A percentile compares a stretch with the other conserved stretches of the same genome.
These are phyloP conservation scores for Sisor rabdophorus DNA, from an alignment of 2,113 vertebrate species.

Conservation along the genomic window DNA sequence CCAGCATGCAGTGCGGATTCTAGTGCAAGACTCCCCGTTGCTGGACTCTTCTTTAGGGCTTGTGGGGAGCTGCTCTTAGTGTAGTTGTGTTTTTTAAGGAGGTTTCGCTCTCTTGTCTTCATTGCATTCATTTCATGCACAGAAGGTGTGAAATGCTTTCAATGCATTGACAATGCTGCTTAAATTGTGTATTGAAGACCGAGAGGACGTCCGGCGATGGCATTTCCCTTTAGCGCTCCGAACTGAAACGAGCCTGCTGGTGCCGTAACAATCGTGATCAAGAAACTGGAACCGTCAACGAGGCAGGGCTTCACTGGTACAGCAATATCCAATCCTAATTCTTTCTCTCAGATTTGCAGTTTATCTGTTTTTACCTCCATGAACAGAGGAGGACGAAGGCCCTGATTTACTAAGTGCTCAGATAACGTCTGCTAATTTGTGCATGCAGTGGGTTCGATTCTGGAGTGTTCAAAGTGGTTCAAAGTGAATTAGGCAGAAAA, in stretches of 20 bases:
- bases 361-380: constrained; percentile 60
- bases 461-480: background rate
- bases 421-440: no score
- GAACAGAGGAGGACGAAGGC: constrained; percentile 37
- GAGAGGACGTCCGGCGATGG: constrained; percentile 67
- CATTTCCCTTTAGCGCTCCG: constrained; percentile 7
- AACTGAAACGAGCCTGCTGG: background rate
- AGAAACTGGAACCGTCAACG: constrained; percentile 8
- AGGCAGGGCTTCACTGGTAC: constrained; percentile 55
- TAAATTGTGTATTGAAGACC: constrained; percentile 50
- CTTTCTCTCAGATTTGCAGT: background rate
- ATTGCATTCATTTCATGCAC: constrained; percentile 63
- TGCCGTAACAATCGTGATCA: background rate
- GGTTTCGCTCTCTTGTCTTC: background rate
- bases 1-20: constrained; percentile 32
- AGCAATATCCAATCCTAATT: constrained; percentile 63
- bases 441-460: background rate
- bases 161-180: constrained; percentile 68
- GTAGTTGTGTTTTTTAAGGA: constrained; percentile 3
- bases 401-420: constrained; percentile 13
- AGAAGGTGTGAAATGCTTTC: constrained; percentile 54
- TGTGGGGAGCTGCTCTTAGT: constrained; percentile 19
- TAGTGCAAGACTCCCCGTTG: background rate
- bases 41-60: constrained; percentile 34
- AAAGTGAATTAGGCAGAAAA: background rate